These are phyloP conservation scores for Cololabis saira DNA, from an alignment of 2,113 vertebrate genomes.

Conservation along the genomic window DNA sequence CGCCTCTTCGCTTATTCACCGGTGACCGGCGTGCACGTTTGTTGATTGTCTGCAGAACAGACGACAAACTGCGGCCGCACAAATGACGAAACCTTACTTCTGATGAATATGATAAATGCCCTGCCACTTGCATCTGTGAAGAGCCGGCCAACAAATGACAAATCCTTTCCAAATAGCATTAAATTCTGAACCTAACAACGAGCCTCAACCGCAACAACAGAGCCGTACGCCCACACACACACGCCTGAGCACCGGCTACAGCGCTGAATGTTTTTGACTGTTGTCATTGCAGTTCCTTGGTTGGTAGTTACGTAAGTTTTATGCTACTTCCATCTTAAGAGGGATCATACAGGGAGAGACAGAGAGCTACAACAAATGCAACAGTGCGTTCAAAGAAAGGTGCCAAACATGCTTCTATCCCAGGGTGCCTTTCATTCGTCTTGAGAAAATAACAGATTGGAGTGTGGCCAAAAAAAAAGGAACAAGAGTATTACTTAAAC, in stretches of 20 bases:
- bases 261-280: conserved; percentile 18
- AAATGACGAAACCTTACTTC: too few species aligned
- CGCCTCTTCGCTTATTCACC: conserved; percentile 50
- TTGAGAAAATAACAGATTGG: too few species aligned
- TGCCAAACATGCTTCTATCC: too few species aligned
- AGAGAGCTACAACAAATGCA: not conserved
- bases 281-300: conserved; percentile 35
- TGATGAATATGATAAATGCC: conserved; percentile 28
- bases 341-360: conserved; percentile 7
- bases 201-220: conserved; percentile 29
- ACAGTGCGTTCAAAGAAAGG: conserved; percentile 9
- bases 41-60: too few species aligned
- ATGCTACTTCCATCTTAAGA: conserved; percentile 32
- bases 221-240: conserved; percentile 33
- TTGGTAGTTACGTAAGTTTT: conserved; percentile 33
- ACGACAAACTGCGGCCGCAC: too few species aligned
- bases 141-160: conserved; percentile 37
- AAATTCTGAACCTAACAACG: conserved; percentile 49
- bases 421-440: too few species aligned
- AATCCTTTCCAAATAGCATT: conserved; percentile 17
- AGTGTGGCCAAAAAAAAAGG: too few species aligned
- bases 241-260: conserved; percentile 34
- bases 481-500: too few species aligned
- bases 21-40: conserved; percentile 38
- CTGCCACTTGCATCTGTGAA: conserved; percentile 23